These are phyloP conservation scores for Lepus timidus DNA, from an alignment of 2,113 vertebrate species.

Conservation along the genomic window DNA sequence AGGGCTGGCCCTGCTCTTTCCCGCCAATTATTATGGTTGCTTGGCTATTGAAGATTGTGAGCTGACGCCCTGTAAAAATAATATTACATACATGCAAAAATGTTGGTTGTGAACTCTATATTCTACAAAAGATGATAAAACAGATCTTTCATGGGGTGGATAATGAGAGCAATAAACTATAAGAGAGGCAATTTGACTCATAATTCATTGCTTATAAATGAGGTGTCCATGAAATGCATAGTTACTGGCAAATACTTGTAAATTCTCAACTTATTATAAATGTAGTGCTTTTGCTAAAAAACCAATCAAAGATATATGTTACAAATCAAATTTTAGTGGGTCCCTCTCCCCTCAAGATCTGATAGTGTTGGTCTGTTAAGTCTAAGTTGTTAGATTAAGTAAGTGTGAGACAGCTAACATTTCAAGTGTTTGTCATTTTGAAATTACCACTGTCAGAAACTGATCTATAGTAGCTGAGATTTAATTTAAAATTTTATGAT, in stretches of 20 bases:
- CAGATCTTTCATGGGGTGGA: slow-evolving; percentile 95
- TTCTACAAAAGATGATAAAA: slow-evolving; percentile 91
- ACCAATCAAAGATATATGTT: slow-evolving; percentile 88
- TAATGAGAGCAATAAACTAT: slow-evolving; percentile 99
- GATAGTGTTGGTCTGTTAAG: slow-evolving; percentile 49
- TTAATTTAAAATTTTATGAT: slow-evolving; percentile 78
- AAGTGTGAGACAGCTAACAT: slow-evolving; percentile 72
- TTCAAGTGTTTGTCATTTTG: slow-evolving; percentile 75
- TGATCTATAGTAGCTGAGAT: slow-evolving; percentile 74
- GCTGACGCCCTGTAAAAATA: slow-evolving; percentile 98
- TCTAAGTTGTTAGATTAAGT: slow-evolving; percentile 53
- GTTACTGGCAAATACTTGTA: slow-evolving; percentile 83
- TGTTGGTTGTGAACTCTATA: slow-evolving; percentile 92
- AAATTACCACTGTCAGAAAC: slow-evolving; percentile 73
- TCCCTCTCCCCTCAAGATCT: slow-evolving; percentile 68
- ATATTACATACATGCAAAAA: slow-evolving; percentile 97
- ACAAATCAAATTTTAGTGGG: slow-evolving; percentile 77
- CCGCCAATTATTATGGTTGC: slow-evolving; percentile 99
- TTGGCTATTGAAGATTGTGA: slow-evolving; percentile 99
- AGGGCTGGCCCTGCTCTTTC: slow-evolving; percentile 96
- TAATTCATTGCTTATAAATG: slow-evolving; percentile 98
- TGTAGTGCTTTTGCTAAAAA: slow-evolving; percentile 93
- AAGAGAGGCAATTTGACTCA: slow-evolving; percentile 90
- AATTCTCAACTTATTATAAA: slow-evolving; percentile 79
- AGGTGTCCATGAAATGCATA: slow-evolving; percentile 92